Base-by-base conservation (phyloP, 1,140 invertebrate genomes). In the Venustaconcha ellipsiformis region DNA sequence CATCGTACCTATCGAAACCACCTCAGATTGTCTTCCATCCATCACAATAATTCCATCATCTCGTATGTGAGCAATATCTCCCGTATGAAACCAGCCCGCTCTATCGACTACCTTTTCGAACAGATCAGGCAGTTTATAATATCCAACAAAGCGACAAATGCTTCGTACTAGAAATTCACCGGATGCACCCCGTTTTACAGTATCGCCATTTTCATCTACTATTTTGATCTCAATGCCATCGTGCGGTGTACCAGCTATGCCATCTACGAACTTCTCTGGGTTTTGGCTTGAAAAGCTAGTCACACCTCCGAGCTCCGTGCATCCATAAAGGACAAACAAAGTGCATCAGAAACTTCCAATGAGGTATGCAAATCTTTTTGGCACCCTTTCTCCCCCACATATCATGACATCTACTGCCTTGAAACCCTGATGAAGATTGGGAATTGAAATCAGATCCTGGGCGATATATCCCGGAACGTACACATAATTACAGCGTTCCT, bases 161-260 rank as follows among this genome's bases (percentile, higher is more conserved):
- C 26, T 15, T 48, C 78, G 55, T 1, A 56, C n/a, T 20, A 64
- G 67, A n/a, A 80, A 30, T 60, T 80, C 74, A 30, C 78, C 78
- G 11, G 71, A n/a, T 23, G 57, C 20, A n/a, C 58, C 63, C 6
- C n/a, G 13, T 12, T 71, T 63, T 13, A 77, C 67, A 48, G 69
- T 60, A 3, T 56, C 15, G 13, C 71, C 78, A 6, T 64, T 63
- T 15, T 57, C 26, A 55, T 80, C 74, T 4, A 74, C 57, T n/a
- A 80, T 67, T 74, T 80, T 80, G 37, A 80, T 68, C 63, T 80
- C 78, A 60, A 67, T 55, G 20, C 78, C 78, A 23, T 55, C n/a
- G 12, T 70, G 13, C 6, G 78, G 78, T 30, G 60, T 56, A 1
- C 78, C 78, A 37, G 71, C 66, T 14, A 76, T 76, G 26, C 74